Conservation (phyloP, 2,797 vertebrate species). For the Brachyrhaphis roseni region DNA sequence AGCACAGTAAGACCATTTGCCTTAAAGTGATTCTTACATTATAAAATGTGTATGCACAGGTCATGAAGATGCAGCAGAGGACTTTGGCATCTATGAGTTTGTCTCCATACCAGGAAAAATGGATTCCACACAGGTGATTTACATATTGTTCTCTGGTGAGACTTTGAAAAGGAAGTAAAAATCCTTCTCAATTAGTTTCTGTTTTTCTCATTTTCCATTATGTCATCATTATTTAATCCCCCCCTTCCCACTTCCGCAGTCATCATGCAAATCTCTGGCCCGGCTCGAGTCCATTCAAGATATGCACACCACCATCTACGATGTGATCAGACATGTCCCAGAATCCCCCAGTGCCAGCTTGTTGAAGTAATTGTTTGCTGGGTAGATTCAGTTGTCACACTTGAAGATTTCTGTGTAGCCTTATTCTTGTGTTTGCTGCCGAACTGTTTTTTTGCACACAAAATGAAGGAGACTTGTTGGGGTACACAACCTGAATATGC, state of each 20-base stretch:
- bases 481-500: slow-evolving; percentile 54
- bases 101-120: slow-evolving; percentile 88
- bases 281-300: slow-evolving; percentile 81
- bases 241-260: slow-evolving; percentile 72
- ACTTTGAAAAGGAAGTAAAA: neutral
- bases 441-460: slow-evolving; percentile 57
- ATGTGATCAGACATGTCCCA: slow-evolving; percentile 92
- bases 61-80: slow-evolving; percentile 92
- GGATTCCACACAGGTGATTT: slow-evolving; percentile 83
- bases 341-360: slow-evolving; percentile 82
- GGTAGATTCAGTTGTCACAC: slow-evolving; percentile 25
- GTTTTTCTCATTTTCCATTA: slow-evolving; percentile 19
- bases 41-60: slow-evolving; percentile 76
- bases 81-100: slow-evolving; percentile 98
- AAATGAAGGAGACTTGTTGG: slow-evolving; percentile 41
- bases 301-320: slow-evolving; percentile 90
- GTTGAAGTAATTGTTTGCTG: slow-evolving; percentile 75
- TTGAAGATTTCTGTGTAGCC: slow-evolving; percentile 51
- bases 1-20: neutral
- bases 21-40: slow-evolving; percentile 2
- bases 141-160: neutral
- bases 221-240: too few species aligned
- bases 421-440: slow-evolving; percentile 40
- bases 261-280: slow-evolving; percentile 81
- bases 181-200: neutral